These are phyloP conservation scores for Nebria ingens DNA, from an alignment of 1,140 invertebrate species.

Conservation along the genomic window DNA sequence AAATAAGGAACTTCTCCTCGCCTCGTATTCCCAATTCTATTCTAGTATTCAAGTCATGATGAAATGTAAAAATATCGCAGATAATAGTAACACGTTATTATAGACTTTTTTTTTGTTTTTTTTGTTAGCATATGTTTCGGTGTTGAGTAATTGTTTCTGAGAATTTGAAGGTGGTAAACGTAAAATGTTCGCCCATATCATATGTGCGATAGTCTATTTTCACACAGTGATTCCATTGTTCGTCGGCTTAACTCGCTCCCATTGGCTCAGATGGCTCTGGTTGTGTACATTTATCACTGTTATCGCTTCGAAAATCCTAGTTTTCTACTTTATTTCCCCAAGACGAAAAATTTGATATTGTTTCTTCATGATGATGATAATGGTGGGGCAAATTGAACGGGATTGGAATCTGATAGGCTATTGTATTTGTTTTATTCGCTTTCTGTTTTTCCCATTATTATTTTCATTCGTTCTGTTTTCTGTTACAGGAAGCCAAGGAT, in stretches of 20 bases:
- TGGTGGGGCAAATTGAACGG: not conserved
- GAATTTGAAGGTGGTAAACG: not conserved
- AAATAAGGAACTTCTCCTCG: not conserved
- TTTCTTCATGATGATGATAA: slow-evolving; percentile 1
- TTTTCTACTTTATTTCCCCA: not conserved
- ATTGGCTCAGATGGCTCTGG: slow-evolving; percentile 9
- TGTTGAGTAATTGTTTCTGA: too few species aligned
- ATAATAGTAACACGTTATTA: too few species aligned
- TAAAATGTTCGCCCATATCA: too few species aligned
- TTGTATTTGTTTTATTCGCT: not conserved
- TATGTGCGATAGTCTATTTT: slow-evolving; percentile 19
- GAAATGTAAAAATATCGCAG: not conserved
- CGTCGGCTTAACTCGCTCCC: slow-evolving; percentile 11
- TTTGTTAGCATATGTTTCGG: too few species aligned
- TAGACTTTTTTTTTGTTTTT: too few species aligned
- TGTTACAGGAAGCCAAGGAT: slow-evolving; percentile 50
- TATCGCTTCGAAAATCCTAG: not conserved
- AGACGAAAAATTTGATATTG: not conserved
- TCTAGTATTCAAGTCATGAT: too few species aligned
- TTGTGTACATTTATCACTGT: slow-evolving; percentile 11
- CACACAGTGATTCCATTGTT: slow-evolving; percentile 19
- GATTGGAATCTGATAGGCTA: not conserved
- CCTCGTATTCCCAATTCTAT: not conserved
- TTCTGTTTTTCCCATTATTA: too few species aligned
- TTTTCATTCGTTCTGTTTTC: too few species aligned